Evolutionary conservation across 2,888 invertebrate genomes (phyloP).

Genomic region (Apodemia zela): DNA sequence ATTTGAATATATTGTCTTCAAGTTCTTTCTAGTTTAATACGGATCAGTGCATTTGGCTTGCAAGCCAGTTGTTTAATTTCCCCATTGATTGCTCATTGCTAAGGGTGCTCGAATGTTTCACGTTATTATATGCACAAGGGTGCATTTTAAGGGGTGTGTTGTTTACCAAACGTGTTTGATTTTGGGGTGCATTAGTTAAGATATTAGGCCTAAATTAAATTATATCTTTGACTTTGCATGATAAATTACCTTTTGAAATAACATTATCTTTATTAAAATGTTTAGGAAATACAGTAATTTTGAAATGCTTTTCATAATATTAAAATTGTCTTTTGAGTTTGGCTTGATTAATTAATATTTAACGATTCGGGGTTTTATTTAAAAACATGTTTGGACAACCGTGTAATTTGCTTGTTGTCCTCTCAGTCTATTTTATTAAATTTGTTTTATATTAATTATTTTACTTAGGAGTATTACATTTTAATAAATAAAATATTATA

Average conservation of each 20-base stretch:
- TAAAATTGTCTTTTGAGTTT: neutral
- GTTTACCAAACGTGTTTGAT: slow-evolving; percentile 49
- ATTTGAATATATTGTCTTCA: neutral
- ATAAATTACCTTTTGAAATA: slow-evolving; percentile 22
- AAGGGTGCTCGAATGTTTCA: slow-evolving; percentile 53
- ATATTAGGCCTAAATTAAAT: slow-evolving; percentile 49
- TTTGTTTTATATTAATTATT: too few relatives aligned
- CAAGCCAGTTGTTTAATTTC: slow-evolving; percentile 72
- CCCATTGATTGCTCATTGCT: slow-evolving; percentile 76
- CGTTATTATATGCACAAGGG: slow-evolving; percentile 44
- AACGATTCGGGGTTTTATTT: neutral
- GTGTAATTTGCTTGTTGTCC: too few relatives aligned
- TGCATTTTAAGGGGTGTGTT: slow-evolving; percentile 52
- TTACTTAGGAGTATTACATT: too few relatives aligned
- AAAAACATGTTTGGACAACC: too few relatives aligned
- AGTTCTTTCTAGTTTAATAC: slow-evolving; percentile 32
- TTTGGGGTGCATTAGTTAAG: slow-evolving; percentile 57
- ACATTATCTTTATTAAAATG: slow-evolving; percentile 11
- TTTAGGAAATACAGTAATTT: neutral
- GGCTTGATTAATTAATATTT: neutral
- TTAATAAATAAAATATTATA: too few relatives aligned
- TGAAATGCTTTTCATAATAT: neutral
- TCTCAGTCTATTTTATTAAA: too few relatives aligned
- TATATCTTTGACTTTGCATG: slow-evolving; percentile 31
- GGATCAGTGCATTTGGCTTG: slow-evolving; percentile 31